Evolutionary conservation across 2,113 vertebrate genomes (phyloP), one percentile per base, ranked within the genome.

Genomic region (Acinonyx jubatus): DNA sequence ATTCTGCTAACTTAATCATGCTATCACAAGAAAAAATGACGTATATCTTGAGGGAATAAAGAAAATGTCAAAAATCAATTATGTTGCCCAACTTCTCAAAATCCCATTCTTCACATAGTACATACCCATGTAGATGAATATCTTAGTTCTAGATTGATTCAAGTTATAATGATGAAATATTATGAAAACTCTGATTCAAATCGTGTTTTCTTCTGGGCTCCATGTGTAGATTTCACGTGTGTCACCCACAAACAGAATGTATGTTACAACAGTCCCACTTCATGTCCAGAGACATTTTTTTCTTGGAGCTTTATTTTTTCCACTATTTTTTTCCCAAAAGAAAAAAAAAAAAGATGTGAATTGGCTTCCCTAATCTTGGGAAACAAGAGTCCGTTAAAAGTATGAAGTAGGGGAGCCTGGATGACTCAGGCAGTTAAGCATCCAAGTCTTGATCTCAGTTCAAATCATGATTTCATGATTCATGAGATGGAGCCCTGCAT

Each of bases 121-220:
- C 11, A n/a, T 68, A 13, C 1, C 18, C 82, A n/a, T 11, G 13
- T 11, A 7, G 6, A 48, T 61, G 13, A 21, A 12, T 7, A 25
- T 31, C 73, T 73, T 19, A 48, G 10, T 48, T 16, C 18, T 21
- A 25, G 71, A 82, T n/a, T 23, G 21, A 48, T 23, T 2, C 0
- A 38, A 57, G 13, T 45, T 55, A 2, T 55, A 45, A 63, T 63
- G 16, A 19, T 31, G 16, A 81, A 90, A 61, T 68, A 57, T 38
- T 29, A 65, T 29, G 2, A 45, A 87, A 50, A 78, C 1, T 7
- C 45, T 74, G 55, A 21, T 66, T 4, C 18, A 41, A 78, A 19
- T 0, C 1, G 27, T 86, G 3, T 74, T 5, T 68, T 5, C 3
- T 31, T 0, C 0, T 18, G 3, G 11, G 7, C 11, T 36, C 29